Evolutionary conservation across 2,888 invertebrate species (phyloP).

Genomic region (Drosophila quinaria): DNA sequence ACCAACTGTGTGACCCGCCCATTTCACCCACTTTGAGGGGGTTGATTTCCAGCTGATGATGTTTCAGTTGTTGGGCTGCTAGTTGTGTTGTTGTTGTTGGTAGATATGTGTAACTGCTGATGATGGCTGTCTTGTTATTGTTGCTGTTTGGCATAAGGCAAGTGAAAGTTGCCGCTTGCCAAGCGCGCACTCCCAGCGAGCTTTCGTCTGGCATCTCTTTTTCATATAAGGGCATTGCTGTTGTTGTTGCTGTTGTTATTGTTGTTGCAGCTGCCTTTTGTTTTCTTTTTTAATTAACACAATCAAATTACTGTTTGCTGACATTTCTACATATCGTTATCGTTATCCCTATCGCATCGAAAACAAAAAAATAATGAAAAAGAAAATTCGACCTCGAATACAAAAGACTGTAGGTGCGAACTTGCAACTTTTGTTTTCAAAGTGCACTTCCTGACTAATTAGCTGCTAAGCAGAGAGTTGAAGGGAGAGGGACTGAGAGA

Average conservation of each 20-base stretch:
- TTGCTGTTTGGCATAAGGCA: slow-evolving; percentile 72
- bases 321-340: slow-evolving; percentile 61
- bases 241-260: slow-evolving; percentile 23
- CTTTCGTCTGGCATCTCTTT: slow-evolving; percentile 65
- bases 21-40: slow-evolving; percentile 4
- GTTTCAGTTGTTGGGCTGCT: slow-evolving; percentile 8
- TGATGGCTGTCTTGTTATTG: slow-evolving; percentile 65
- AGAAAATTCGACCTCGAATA: slow-evolving; percentile 31
- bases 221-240: slow-evolving; percentile 75
- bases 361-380: not conserved
- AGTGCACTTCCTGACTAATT: slow-evolving; percentile 61
- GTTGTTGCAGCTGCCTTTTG: slow-evolving; percentile 55
- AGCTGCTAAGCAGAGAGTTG: slow-evolving; percentile 30
- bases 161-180: slow-evolving; percentile 81
- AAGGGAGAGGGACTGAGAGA: not conserved
- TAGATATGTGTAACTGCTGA: slow-evolving; percentile 71
- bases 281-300: slow-evolving; percentile 81
- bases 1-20: not conserved
- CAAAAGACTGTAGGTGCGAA: slow-evolving; percentile 65
- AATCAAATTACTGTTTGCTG: slow-evolving; percentile 68
- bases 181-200: slow-evolving; percentile 55
- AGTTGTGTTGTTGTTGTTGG: slow-evolving; percentile 48
- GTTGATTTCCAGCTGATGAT: slow-evolving; percentile 31
- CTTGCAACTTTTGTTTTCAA: slow-evolving; percentile 69
- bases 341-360: slow-evolving; percentile 39